Evolutionary conservation across 2,888 invertebrate species (phyloP).

Genomic region (Drepanosiphum platanoidis): DNA sequence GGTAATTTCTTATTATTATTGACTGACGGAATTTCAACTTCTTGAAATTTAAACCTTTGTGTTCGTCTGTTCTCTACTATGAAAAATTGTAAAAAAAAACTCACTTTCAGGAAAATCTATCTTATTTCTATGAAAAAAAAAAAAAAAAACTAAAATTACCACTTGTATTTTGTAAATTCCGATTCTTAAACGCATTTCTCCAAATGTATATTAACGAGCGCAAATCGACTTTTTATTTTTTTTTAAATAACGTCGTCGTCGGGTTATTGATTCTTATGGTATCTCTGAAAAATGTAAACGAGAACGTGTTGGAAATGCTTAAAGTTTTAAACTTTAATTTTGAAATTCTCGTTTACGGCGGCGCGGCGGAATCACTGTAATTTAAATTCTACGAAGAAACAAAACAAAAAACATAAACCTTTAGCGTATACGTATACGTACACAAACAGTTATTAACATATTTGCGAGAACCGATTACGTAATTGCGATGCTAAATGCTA

Average conservation of each 20-base stretch:
- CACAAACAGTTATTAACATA: too few species aligned
- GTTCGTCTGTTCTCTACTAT: neutral
- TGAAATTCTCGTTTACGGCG: neutral
- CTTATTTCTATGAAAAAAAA: too few species aligned
- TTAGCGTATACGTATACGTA: too few species aligned
- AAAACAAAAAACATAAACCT: neutral
- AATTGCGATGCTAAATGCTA: too few species aligned
- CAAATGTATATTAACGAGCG: conserved; percentile 25
- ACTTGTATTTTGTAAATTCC: neutral
- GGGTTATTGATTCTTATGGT: conserved; percentile 22
- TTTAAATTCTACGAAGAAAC: neutral
- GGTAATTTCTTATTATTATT: neutral
- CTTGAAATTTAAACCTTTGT: too few species aligned
- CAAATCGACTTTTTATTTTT: neutral
- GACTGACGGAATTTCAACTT: neutral
- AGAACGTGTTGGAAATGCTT: conserved; percentile 22
- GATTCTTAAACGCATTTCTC: neutral
- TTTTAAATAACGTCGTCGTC: conserved; percentile 4
- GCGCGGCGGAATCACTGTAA: neutral
- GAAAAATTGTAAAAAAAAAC: neutral
- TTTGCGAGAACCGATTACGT: too few species aligned
- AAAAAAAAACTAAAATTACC: neutral
- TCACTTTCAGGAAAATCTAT: neutral
- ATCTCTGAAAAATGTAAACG: neutral
- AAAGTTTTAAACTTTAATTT: conserved; percentile 2